phyloP scores from a whole-genome alignment of 2,113 vertebrate species.

The Pachypanchax playfairii region DNA sequence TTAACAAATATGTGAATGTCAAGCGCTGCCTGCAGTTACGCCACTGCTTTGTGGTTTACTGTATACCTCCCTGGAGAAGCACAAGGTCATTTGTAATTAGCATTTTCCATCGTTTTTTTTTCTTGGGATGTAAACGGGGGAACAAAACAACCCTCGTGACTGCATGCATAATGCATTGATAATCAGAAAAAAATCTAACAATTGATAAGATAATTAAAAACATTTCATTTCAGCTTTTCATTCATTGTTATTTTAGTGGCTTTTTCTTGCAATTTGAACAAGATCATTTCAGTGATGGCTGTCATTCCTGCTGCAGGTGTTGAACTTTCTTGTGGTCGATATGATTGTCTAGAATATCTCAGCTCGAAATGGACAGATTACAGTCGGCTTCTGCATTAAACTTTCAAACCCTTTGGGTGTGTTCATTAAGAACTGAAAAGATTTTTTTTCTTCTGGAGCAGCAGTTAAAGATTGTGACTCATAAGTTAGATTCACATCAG shows the following conservation, averaged over 20 bases:
- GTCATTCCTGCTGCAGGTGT: neutral
- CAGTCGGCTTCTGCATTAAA: neutral
- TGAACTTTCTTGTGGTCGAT: slow-evolving; percentile 1
- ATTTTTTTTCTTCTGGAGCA: slow-evolving; percentile 15
- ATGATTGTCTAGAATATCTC: neutral
- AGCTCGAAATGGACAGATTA: neutral
- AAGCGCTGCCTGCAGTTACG: slow-evolving; percentile 11
- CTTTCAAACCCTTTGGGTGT: neutral
- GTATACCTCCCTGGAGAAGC: slow-evolving; percentile 6
- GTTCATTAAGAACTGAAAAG: slow-evolving; percentile 19
- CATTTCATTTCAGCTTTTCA: too few species aligned
- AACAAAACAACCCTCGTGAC: slow-evolving; percentile 10
- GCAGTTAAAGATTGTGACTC: slow-evolving; percentile 38
- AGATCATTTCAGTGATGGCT: too few species aligned
- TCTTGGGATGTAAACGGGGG: neutral
- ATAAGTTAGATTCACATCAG: slow-evolving; percentile 43
- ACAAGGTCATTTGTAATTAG: slow-evolving; percentile 36
- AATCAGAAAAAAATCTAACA: neutral
- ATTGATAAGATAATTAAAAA: neutral
- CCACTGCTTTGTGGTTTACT: neutral
- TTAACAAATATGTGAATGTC: neutral
- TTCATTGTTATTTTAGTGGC: too few species aligned
- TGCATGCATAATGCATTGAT: slow-evolving; percentile 35
- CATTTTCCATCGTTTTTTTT: slow-evolving; percentile 27
- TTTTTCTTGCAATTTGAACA: too few species aligned